phyloP scores from a whole-genome alignment of 2,888 invertebrate genomes.

The Nycteola revayana region DNA sequence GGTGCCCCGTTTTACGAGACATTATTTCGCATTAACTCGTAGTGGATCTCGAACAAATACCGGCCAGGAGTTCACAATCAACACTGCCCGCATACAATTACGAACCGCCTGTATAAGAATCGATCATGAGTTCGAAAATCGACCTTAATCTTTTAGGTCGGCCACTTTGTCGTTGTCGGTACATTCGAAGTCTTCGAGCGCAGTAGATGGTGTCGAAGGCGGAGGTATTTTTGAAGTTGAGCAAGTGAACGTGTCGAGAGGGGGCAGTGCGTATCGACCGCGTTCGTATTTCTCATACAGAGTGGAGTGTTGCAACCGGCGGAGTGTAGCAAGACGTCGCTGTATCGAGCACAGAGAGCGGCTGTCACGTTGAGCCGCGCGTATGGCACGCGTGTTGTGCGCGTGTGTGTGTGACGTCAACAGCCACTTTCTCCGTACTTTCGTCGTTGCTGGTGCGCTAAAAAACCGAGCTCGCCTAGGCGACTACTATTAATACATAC shows the following conservation, averaged over 20 bases:
- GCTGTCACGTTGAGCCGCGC: constrained; percentile 45
- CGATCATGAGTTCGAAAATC: constrained; percentile 56
- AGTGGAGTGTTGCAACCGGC: constrained; percentile 61
- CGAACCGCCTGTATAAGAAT: constrained; percentile 57
- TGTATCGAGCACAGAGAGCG: constrained; percentile 63
- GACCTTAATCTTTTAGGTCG: constrained; percentile 40
- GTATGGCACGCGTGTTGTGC: constrained; percentile 56
- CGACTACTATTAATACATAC: constrained; percentile 71
- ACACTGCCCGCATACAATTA: constrained; percentile 57
- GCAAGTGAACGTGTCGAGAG: constrained; percentile 77
- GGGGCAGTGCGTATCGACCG: constrained; percentile 67
- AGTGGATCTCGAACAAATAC: constrained; percentile 31
- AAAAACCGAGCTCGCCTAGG: constrained; percentile 72
- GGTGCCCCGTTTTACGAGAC: constrained; percentile 49
- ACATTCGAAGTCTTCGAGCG: constrained; percentile 11
- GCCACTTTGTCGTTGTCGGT: constrained; percentile 11
- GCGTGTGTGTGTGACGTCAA: constrained; percentile 79
- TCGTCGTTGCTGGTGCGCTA: constrained; percentile 77
- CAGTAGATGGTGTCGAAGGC: constrained; percentile 18
- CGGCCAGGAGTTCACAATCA: constrained; percentile 19
- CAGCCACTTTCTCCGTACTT: constrained; percentile 81
- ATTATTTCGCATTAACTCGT: constrained; percentile 37
- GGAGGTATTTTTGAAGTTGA: constrained; percentile 50
- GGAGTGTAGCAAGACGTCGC: constrained; percentile 60
- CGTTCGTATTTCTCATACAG: constrained; percentile 67